Evolutionary conservation across 1,140 invertebrate species (phyloP), one percentile per base, ranked within the genome.

Genomic region (Lethrus apterus): DNA sequence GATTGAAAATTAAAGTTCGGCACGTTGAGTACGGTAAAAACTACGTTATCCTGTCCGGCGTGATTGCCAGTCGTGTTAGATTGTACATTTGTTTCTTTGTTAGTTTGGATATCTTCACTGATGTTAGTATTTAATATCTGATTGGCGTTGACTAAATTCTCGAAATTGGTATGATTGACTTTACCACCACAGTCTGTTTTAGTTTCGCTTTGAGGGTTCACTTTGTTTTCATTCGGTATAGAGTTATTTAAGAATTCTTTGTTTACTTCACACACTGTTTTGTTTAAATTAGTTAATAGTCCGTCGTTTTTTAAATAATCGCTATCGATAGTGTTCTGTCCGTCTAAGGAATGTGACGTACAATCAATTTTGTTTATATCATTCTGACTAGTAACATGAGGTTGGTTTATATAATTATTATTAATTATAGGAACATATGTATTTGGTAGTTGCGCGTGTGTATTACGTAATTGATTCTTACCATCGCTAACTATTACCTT

Each of bases 11-110:
- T 46, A 13, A 59, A 18, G 18, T 52, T 55, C 3, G 62, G 62
- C 23, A 64, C 51, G 42, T 63, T 64, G n/a, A 63, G 38, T 19
- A 61, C 54, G 5, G 58, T 58, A n/a, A n/a, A n/a, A n/a, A n/a
- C n/a, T n/a, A n/a, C n/a, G n/a, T n/a, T n/a, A n/a, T n/a, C n/a
- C n/a, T n/a, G n/a, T n/a, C n/a, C n/a, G n/a, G n/a, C n/a, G n/a
- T n/a, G n/a, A n/a, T n/a, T n/a, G n/a, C n/a, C n/a, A n/a, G n/a
- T n/a, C n/a, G n/a, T n/a, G n/a, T n/a, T n/a, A n/a, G n/a, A n/a
- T n/a, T n/a, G n/a, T n/a, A n/a, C n/a, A n/a, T n/a, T n/a, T n/a
- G n/a, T n/a, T n/a, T n/a, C n/a, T n/a, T n/a, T n/a, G n/a, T n/a
- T n/a, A n/a, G n/a, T n/a, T n/a, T n/a, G n/a, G n/a, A n/a, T n/a